phyloP scores from a whole-genome alignment of 2,113 vertebrate species.

The Engraulis encrasicolus region DNA sequence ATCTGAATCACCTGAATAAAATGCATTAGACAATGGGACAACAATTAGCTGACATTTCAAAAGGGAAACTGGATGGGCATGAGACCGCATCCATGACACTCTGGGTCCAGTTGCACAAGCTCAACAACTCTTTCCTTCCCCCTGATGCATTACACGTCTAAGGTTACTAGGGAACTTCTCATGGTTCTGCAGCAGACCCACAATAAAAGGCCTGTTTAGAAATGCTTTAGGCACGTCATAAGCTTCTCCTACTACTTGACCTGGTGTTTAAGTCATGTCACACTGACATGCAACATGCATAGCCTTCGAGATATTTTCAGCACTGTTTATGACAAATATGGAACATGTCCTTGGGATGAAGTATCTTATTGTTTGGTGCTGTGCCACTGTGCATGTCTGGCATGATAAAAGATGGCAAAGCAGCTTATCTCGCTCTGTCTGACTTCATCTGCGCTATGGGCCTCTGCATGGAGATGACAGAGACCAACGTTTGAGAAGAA shows the following conservation, averaged over 20 bases:
- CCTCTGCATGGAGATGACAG: neutral
- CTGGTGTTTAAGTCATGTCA: too few species aligned
- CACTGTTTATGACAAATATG: neutral
- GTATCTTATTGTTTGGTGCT: neutral
- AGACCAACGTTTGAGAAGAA: conserved; percentile 27
- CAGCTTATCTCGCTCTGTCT: neutral
- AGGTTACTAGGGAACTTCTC: too few species aligned
- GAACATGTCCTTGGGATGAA: neutral
- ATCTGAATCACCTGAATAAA: too few species aligned
- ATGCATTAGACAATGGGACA: too few species aligned
- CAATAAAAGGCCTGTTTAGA: too few species aligned
- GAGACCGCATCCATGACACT: neutral
- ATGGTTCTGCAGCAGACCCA: too few species aligned
- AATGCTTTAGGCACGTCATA: too few species aligned
- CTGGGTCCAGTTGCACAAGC: too few species aligned
- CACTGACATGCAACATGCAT: too few species aligned
- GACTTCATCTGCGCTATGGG: neutral
- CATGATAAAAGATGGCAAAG: conserved; percentile 29
- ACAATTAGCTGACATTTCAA: neutral
- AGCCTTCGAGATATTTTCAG: neutral
- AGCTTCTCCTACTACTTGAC: too few species aligned
- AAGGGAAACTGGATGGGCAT: neutral
- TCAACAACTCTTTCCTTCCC: too few species aligned
- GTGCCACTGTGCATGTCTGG: neutral
- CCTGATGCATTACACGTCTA: too few species aligned